A percentile compares a stretch with the other conserved stretches of the same genome.
These are phyloP conservation scores for Nothobranchius furzeri DNA, from an alignment of 2,113 vertebrate genomes.

Conservation along the genomic window DNA sequence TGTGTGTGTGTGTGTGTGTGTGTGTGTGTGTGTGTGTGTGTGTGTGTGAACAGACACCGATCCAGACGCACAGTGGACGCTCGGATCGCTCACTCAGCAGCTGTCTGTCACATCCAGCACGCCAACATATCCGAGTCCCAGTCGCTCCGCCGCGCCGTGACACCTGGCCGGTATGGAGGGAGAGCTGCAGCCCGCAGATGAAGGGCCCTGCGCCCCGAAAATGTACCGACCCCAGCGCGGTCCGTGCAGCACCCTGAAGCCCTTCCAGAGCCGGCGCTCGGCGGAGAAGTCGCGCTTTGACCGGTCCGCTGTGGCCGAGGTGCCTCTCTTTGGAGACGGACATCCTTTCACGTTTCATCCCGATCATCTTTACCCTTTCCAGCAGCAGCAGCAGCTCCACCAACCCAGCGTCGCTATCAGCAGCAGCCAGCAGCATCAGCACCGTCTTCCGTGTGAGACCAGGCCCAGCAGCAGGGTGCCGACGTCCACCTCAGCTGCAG, in stretches of 20 bases:
- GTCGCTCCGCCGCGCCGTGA: conserved; percentile 46
- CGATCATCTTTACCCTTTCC: conserved; percentile 68
- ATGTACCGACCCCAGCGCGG: conserved; percentile 88
- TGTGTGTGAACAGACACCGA: conserved; percentile 48
- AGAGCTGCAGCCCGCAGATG: conserved; percentile 88
- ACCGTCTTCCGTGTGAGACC: conserved; percentile 80
- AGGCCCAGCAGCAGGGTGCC: conserved; percentile 82
- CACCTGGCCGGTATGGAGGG: conserved; percentile 82
- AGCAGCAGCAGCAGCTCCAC: conserved; percentile 73
- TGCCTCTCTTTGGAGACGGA: conserved; percentile 84
- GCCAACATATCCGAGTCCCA: conserved; percentile 51
- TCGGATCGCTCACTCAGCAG: conserved; percentile 55
- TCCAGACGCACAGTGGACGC: conserved; percentile 70
- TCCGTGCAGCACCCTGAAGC: conserved; percentile 88
- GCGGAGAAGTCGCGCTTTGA: conserved; percentile 86
- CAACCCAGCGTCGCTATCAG: conserved; percentile 64
- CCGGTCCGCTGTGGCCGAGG: conserved; percentile 88
- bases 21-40: neutral
- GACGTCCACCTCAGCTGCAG: conserved; percentile 78
- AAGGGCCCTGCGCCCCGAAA: conserved; percentile 87
- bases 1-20: neutral
- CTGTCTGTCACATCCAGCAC: conserved; percentile 61
- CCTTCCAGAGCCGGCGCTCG: conserved; percentile 85
- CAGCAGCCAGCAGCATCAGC: conserved; percentile 80
- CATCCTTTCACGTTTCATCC: conserved; percentile 73